Evolutionary conservation across 2,888 invertebrate species (phyloP).

Genomic region (Rapana venosa): DNA sequence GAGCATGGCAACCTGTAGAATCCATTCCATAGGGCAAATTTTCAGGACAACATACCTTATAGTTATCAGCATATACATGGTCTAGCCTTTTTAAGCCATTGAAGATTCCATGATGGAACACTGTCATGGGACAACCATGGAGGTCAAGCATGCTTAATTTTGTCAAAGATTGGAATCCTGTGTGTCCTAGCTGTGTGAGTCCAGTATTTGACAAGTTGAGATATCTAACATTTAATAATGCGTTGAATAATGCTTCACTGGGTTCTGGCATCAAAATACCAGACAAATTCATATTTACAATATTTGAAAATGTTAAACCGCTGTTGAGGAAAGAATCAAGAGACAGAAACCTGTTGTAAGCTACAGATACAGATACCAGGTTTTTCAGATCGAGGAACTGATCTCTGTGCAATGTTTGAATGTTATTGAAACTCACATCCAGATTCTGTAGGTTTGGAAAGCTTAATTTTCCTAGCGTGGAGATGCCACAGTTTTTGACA

Average conservation of each 20-base stretch:
- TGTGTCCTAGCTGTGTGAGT: not conserved
- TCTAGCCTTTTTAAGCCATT: not conserved
- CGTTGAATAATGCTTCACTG: not conserved
- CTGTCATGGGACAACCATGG: not conserved
- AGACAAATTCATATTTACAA: not conserved
- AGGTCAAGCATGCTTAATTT: conserved; percentile 17
- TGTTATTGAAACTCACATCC: conserved; percentile 38
- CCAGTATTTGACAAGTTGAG: not conserved
- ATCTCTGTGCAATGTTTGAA: not conserved
- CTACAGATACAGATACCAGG: not conserved
- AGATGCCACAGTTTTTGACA: not conserved
- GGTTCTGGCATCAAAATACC: conserved; percentile 4
- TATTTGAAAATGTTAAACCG: not conserved
- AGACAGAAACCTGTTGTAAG: not conserved
- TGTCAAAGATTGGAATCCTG: not conserved
- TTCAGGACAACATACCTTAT: conserved; percentile 32
- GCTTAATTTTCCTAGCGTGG: not conserved
- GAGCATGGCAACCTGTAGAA: conserved; percentile 20
- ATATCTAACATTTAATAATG: not conserved
- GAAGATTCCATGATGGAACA: conserved; percentile 6
- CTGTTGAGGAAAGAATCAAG: not conserved
- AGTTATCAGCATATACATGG: conserved; percentile 22
- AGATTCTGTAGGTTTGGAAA: conserved; percentile 40
- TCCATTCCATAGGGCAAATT: conserved; percentile 9
- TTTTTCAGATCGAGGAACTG: not conserved